Percentiles rank a stretch among this genome's conserved stretches.
Conservation (phyloP, 37 sponge, comb jelly and placozoan genomes). For the Ianthella basta region DNA sequence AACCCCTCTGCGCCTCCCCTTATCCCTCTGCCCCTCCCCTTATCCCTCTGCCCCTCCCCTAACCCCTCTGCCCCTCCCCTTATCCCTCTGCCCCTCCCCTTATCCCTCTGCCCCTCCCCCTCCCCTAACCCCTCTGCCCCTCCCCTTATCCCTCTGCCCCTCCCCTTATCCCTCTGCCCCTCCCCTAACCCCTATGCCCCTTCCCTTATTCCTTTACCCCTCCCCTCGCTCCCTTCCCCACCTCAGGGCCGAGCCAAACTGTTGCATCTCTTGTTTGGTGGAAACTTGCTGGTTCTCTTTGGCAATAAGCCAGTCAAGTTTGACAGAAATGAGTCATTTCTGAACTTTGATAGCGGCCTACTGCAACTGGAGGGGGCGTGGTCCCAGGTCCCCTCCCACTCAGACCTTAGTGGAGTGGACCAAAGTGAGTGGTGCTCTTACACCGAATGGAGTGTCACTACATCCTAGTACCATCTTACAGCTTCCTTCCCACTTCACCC, state of each 20-base stretch:
- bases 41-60: constrained; percentile 12
- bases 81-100: neutral
- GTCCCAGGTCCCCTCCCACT: neutral
- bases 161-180: neutral
- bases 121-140: neutral
- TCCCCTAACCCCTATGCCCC: neutral
- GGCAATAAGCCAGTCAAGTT: neutral
- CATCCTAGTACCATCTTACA: no score
- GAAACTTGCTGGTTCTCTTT: neutral
- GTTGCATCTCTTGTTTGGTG: neutral
- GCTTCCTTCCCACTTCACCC: no score
- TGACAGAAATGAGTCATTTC: constrained; percentile 19
- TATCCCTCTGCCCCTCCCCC: neutral
- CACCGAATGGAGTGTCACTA: no score
- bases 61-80: neutral
- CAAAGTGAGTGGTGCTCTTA: constrained; percentile 18
- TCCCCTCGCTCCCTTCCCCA: no score
- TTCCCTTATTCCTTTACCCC: neutral
- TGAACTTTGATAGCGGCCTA: neutral
- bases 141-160: neutral
- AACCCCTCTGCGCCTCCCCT: neutral
- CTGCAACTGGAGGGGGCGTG: neutral
- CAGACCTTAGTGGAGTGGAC: constrained; percentile 18
- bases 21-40: neutral
- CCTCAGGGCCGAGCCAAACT: neutral